Conservation (phyloP, 1,140 invertebrate species). For the Parapsyche elsis region DNA sequence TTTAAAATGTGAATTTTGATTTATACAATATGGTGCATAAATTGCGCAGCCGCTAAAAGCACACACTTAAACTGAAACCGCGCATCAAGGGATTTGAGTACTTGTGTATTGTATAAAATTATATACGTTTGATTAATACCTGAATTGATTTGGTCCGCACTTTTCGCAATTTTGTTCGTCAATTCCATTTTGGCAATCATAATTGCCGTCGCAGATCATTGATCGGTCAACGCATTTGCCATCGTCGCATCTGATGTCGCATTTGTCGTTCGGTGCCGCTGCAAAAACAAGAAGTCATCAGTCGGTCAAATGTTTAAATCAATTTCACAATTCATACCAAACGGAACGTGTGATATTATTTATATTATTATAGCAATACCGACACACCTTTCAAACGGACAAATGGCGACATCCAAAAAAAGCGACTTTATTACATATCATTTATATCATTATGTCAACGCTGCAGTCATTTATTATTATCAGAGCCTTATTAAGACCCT, state of each 20-base stretch:
- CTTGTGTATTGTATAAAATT: too few relatives aligned
- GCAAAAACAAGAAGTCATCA: constrained; percentile 23
- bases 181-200: constrained; percentile 81
- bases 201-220: constrained; percentile 78
- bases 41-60: too few relatives aligned
- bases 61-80: neutral
- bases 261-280: constrained; percentile 21
- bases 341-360: too few relatives aligned
- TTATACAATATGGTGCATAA: too few relatives aligned
- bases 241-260: constrained; percentile 60
- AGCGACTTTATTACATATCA: neutral
- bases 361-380: neutral
- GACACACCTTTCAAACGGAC: neutral
- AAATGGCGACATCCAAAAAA: constrained; percentile 35
- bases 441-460: too few relatives aligned
- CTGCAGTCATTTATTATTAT: too few relatives aligned
- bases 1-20: too few relatives aligned
- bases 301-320: neutral
- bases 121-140: too few relatives aligned
- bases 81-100: too few relatives aligned
- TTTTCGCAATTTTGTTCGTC: constrained; percentile 78
- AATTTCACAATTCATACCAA: too few relatives aligned
- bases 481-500: too few relatives aligned
- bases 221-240: constrained; percentile 76
- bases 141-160: constrained; percentile 46